Percentiles rank a stretch among this genome's conserved stretches.
These are phyloP conservation scores for Ips nitidus DNA, from an alignment of 1,140 invertebrate species.

Conservation along the genomic window DNA sequence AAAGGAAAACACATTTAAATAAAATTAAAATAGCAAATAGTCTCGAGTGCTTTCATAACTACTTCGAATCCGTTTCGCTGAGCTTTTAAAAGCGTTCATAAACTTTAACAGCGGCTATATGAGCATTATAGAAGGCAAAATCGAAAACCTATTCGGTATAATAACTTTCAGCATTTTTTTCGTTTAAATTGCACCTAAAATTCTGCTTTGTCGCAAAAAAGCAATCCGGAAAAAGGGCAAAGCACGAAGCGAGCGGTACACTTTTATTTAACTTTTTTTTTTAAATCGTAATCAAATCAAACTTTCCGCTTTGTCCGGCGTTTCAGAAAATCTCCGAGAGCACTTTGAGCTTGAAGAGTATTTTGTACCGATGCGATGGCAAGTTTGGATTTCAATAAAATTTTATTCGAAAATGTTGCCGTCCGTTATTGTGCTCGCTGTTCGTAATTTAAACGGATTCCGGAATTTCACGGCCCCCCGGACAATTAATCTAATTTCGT, in stretches of 20 bases:
- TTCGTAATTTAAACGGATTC: constrained; percentile 1
- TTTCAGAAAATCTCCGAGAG: constrained; percentile 3
- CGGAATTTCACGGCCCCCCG: neutral
- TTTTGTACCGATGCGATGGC: neutral
- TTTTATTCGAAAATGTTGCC: constrained; percentile 4
- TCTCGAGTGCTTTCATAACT: too few species aligned
- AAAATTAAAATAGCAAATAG: too few species aligned
- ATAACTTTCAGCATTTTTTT: too few species aligned
- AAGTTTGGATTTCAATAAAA: constrained; percentile 5
- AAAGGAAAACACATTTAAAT: too few species aligned
- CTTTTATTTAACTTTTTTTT: constrained; percentile 4
- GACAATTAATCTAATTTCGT: neutral
- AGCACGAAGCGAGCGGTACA: neutral
- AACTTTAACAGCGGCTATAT: too few species aligned
- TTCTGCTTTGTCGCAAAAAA: neutral
- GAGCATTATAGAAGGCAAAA: too few species aligned
- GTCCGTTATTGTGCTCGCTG: neutral
- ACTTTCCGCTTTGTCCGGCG: constrained; percentile 7
- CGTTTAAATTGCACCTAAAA: neutral
- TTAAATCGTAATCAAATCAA: constrained; percentile 12
- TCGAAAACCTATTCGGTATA: too few species aligned
- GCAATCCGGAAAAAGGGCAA: constrained; percentile 1
- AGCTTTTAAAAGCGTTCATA: too few species aligned
- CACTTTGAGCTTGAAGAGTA: neutral
- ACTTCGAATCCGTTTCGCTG: too few species aligned